A percentile compares a stretch with the other conserved stretches of the same genome.
Conservation (phyloP, 1,140 invertebrate species). For the Lerema accius region DNA sequence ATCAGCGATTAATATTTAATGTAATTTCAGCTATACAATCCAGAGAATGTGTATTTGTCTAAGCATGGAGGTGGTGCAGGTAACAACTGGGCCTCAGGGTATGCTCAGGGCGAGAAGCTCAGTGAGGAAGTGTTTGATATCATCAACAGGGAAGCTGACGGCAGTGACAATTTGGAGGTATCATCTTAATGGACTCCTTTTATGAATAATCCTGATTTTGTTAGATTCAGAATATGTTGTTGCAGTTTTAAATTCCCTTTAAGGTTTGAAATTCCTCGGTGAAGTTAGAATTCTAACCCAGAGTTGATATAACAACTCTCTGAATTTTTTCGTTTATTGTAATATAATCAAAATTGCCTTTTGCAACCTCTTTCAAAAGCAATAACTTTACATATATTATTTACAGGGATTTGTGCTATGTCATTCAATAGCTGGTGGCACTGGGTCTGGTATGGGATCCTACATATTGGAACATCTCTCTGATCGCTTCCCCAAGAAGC, state of each 20-base stretch:
- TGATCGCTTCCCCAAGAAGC: conserved; percentile 98
- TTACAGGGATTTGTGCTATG: conserved; percentile 97
- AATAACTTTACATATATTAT: conserved; percentile 25
- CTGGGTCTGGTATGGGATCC: conserved; percentile 98
- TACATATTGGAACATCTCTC: conserved; percentile 96
- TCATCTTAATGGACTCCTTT: no score
- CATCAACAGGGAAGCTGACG: conserved; percentile 98
- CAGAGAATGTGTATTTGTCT: conserved; percentile 98
- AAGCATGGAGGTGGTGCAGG: conserved; percentile 99
- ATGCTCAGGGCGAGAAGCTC: conserved; percentile 95
- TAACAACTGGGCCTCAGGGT: conserved; percentile 99
- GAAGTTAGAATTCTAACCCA: no score
- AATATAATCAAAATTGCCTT: conserved; percentile 3
- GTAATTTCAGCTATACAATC: conserved; percentile 95
- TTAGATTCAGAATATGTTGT: no score
- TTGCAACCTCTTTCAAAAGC: no score
- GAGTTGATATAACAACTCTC: no score
- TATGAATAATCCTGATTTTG: no score
- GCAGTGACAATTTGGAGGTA: conserved; percentile 98
- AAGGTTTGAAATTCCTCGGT: no score
- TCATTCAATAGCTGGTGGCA: conserved; percentile 99
- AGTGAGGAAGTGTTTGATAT: conserved; percentile 99
- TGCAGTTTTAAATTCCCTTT: no score
- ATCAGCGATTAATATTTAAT: no score
- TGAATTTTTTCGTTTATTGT: no score